These are phyloP conservation scores for Urocyon cinereoargenteus DNA, from an alignment of 2,797 vertebrate species.

Conservation along the genomic window DNA sequence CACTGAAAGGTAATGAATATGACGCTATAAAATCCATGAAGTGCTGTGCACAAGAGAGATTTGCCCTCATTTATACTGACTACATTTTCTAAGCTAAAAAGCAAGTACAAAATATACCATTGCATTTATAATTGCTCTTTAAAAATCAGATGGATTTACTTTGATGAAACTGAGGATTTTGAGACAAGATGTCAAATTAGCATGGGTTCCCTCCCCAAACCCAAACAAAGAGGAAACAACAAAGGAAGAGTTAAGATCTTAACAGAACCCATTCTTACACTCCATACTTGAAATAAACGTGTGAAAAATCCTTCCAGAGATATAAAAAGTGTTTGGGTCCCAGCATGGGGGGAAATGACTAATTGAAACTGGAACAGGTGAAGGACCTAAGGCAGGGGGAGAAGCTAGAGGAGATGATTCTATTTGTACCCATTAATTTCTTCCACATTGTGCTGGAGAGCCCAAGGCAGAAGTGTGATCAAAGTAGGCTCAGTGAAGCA, in stretches of 20 bases:
- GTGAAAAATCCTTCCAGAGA: neutral
- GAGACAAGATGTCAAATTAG: neutral
- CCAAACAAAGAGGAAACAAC: neutral
- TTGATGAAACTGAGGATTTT: neutral
- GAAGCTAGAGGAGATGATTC: neutral
- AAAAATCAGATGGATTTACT: neutral
- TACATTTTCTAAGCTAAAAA: neutral
- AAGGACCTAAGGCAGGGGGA: neutral
- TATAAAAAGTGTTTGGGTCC: neutral
- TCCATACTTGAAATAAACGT: neutral
- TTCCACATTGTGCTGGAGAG: neutral
- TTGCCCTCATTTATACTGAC: neutral
- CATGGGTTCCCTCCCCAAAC: neutral
- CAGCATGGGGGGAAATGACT: neutral
- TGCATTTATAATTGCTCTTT: neutral
- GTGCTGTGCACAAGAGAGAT: neutral
- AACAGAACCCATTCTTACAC: neutral
- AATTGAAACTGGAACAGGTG: neutral
- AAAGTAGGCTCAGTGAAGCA: neutral
- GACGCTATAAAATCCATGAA: neutral
- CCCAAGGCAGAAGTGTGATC: neutral
- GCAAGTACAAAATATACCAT: neutral
- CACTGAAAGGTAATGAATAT: neutral
- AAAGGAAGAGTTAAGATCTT: neutral
- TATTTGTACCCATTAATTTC: neutral